Base-by-base conservation (phyloP, 2,113 vertebrate species). In the Bucco capensis region DNA sequence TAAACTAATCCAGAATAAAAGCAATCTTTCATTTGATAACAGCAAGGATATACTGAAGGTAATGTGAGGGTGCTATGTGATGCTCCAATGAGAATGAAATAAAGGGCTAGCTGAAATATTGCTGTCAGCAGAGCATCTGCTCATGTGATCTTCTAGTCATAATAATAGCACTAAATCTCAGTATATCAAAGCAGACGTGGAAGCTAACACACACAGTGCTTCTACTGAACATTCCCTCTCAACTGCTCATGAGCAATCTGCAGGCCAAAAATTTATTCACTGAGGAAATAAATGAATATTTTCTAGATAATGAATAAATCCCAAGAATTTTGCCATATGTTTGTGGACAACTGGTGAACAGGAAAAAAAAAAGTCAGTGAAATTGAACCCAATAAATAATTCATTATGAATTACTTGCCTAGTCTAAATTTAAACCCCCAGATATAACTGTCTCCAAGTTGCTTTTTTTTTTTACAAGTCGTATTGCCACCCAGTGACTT, bases 81-180 rank as follows among this genome's bases (percentile, higher is more conserved):
- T 27, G 58, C 88, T 92, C 72, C 57, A 56, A 86, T 65, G 57
- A 93, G 83, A 94, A 87, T 83, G 89, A 91, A 92, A 95, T 94
- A 96, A 96, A 95, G 92, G 93, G 92, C 93, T 95, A 95, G 92
- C 92, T 93, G 80, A 95, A 95, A 91, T 81, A 92, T 86, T 92
- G 76, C 88, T 95, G 86, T 95, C 93, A 95, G 69, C 86, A 72
- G 61, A 95, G 88, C 90, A 95, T 94, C 96, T 96, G 93, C 66
- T 95, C 62, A 31, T 95, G 53, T 95, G 92, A 95, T 94, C 92
- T 90, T 94, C 93, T 75, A 93, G 92, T 95, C 94, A 95, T 91
- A 95, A 95, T 94, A 95, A 91, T 94, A 78, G 57, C 81, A 83
- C 42, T 95, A 91, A 94, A 88, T 95, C 94, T 86, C 94, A 84